phyloP scores from a whole-genome alignment of 2,797 vertebrate species.

The Hafferia zeledoni region DNA sequence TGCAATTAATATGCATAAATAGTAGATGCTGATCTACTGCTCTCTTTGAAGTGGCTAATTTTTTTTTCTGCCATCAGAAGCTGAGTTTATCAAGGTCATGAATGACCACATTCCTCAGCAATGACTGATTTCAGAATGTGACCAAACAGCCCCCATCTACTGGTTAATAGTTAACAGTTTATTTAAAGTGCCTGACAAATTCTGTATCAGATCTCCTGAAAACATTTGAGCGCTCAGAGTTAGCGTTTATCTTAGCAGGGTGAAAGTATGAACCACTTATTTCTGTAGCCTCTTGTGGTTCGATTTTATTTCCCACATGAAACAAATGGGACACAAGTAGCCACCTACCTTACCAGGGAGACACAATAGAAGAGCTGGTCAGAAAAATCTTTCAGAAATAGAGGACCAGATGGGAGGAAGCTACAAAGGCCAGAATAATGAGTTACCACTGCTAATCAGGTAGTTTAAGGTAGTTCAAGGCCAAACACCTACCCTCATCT shows the following conservation, averaged over 20 bases:
- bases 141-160: background rate
- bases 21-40: background rate
- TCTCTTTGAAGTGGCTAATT: background rate
- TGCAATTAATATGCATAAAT: background rate
- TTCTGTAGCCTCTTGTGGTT: background rate
- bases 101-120: slow-evolving; percentile 1
- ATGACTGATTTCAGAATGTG: background rate
- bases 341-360: background rate
- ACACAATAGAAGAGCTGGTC: background rate
- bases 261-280: background rate
- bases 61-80: background rate
- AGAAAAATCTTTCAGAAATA: background rate
- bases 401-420: background rate
- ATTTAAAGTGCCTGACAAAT: slow-evolving; percentile 8
- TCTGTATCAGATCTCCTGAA: background rate
- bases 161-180: slow-evolving; percentile 53
- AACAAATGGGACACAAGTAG: background rate
- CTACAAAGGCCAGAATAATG: background rate
- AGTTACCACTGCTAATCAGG: background rate
- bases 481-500: background rate
- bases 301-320: background rate
- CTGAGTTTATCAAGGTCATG: background rate
- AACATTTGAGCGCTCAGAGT: background rate
- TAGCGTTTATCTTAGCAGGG: slow-evolving; percentile 53
- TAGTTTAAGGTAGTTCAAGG: background rate